These are phyloP conservation scores for Trimorus sp. DNA, from an alignment of 2,888 invertebrate species.

Conservation along the genomic window DNA sequence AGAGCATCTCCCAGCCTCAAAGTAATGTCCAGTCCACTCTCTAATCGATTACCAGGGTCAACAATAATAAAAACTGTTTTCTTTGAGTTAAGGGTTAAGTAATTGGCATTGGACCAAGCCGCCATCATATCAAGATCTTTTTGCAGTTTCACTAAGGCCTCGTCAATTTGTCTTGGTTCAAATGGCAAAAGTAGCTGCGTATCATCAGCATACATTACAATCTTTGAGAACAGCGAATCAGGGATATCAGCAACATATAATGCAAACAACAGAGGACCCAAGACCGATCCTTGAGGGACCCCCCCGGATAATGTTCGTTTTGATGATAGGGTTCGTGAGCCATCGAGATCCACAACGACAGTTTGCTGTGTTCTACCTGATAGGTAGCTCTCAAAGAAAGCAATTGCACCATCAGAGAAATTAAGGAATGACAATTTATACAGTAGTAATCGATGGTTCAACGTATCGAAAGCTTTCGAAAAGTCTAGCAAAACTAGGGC, in stretches of 20 bases:
- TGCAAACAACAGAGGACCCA: not conserved
- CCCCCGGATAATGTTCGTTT: not conserved
- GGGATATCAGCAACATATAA: not conserved
- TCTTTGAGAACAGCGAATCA: not conserved
- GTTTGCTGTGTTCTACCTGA: too few relatives aligned
- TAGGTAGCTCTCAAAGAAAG: too few relatives aligned
- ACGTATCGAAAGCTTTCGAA: not conserved
- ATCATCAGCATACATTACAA: not conserved
- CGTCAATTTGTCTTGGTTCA: too few relatives aligned
- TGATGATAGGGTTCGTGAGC: too few relatives aligned
- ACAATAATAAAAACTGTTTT: not conserved
- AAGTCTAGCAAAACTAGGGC: conserved; percentile 6
- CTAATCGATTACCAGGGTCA: not conserved
- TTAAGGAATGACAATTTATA: too few relatives aligned
- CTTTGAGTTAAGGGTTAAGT: not conserved
- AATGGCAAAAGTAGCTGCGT: not conserved
- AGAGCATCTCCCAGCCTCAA: not conserved
- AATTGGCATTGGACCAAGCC: not conserved
- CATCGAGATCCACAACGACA: too few relatives aligned
- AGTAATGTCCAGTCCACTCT: not conserved
- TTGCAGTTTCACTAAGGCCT: not conserved
- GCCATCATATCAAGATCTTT: not conserved
- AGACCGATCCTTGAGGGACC: not conserved
- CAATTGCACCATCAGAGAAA: too few relatives aligned
- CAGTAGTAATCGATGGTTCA: too few relatives aligned